Conservation (phyloP, 2,113 vertebrate species). For the Neolamprologus ventralis region DNA sequence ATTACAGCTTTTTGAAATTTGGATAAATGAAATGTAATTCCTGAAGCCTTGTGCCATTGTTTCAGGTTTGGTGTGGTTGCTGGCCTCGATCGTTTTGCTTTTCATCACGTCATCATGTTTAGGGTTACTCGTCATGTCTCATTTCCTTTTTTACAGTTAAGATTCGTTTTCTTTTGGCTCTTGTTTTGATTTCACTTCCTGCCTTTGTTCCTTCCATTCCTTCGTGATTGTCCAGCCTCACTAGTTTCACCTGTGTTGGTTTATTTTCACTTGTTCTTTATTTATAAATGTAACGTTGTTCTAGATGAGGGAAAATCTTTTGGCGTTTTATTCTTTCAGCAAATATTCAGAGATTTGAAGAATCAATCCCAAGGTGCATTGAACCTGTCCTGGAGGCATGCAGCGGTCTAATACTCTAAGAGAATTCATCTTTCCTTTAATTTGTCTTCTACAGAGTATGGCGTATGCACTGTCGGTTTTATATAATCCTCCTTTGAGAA, state of each 20-base stretch:
- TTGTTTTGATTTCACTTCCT: neutral
- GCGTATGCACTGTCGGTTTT: neutral
- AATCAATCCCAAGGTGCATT: neutral
- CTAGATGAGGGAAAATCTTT: neutral
- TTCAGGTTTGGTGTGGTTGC: neutral
- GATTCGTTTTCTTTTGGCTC: neutral
- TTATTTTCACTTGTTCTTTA: neutral
- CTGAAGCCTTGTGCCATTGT: neutral
- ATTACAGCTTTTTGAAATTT: neutral
- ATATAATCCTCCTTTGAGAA: neutral
- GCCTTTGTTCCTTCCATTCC: neutral
- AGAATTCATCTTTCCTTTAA: neutral
- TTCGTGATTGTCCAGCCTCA: neutral
- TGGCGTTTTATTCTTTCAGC: neutral
- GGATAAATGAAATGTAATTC: neutral
- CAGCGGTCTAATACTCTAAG: neutral
- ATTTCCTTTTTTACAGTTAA: neutral
- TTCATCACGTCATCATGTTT: neutral
- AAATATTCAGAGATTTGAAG: neutral
- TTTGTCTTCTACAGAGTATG: neutral
- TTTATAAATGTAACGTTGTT: neutral
- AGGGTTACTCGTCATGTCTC: neutral
- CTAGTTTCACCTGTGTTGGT: neutral
- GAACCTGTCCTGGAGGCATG: neutral
- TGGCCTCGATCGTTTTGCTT: neutral